phyloP scores from a whole-genome alignment of 1,140 invertebrate genomes.

The Triops longicaudatus region DNA sequence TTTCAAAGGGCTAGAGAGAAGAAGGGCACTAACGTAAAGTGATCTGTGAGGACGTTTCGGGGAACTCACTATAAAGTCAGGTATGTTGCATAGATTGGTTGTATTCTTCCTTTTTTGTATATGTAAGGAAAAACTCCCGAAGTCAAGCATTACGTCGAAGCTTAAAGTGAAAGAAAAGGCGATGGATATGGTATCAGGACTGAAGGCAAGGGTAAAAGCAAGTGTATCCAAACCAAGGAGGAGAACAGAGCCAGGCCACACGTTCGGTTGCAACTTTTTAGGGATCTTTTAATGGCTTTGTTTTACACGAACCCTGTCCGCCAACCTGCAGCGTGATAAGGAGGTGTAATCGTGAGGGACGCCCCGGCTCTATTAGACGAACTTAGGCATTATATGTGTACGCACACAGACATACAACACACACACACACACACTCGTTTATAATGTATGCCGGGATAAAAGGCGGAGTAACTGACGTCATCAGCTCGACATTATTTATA shows the following conservation, averaged over 20 bases:
- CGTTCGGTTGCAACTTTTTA: neutral
- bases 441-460: neutral
- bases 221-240: neutral
- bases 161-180: too few relatives aligned
- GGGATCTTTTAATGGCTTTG: neutral
- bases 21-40: neutral
- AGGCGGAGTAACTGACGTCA: neutral
- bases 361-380: slow-evolving; percentile 5
- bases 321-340: slow-evolving; percentile 14
- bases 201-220: neutral
- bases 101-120: too few relatives aligned
- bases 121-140: too few relatives aligned
- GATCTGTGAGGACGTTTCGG: too few relatives aligned
- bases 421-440: neutral
- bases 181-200: too few relatives aligned
- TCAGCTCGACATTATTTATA: neutral
- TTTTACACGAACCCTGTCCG: slow-evolving; percentile 4
- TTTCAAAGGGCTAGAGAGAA: neutral
- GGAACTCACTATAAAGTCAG: too few relatives aligned
- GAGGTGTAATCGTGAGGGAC: slow-evolving; percentile 4
- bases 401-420: neutral
- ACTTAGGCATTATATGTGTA: neutral
- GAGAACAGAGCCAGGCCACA: neutral
- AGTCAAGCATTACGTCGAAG: too few relatives aligned
- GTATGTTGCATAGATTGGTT: too few relatives aligned